Evolutionary conservation across 2,113 vertebrate species (phyloP).

Genomic region (Fulmarus glacialis): DNA sequence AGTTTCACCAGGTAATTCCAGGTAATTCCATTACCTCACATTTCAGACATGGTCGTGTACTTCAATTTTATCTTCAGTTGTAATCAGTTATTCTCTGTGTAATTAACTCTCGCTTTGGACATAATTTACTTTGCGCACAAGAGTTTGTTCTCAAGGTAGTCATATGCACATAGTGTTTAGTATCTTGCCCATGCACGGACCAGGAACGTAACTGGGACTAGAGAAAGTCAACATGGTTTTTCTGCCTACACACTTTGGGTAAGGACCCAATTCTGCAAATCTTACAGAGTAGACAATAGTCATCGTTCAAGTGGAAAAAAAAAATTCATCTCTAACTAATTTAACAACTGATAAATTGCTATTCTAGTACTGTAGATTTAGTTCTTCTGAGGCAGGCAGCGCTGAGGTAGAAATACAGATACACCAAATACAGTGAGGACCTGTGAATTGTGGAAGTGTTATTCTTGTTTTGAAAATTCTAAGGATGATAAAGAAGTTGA

Average conservation of each 20-base stretch:
- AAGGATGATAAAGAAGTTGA: neutral
- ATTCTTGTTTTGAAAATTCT: neutral
- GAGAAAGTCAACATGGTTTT: neutral
- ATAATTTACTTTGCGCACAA: neutral
- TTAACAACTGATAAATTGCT: neutral
- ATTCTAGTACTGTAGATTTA: neutral
- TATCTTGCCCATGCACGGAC: fast-evolving
- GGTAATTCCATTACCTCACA: neutral
- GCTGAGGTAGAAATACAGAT: neutral
- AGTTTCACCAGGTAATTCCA: too few species aligned
- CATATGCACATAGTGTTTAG: neutral
- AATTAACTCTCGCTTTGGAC: neutral
- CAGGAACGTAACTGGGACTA: neutral
- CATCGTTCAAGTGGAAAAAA: neutral
- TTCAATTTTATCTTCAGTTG: neutral
- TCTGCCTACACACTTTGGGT: neutral
- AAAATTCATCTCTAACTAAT: neutral
- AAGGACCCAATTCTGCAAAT: neutral
- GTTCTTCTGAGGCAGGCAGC: neutral
- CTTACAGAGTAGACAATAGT: neutral
- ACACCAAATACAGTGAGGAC: neutral
- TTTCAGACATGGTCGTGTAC: neutral
- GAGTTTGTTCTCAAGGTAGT: neutral
- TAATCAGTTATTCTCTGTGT: neutral
- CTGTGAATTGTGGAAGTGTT: neutral